A percentile compares a stretch with the other conserved stretches of the same genome.
Conservation (phyloP, 2,888 invertebrate species). For the Meiosimyza decipiens region DNA sequence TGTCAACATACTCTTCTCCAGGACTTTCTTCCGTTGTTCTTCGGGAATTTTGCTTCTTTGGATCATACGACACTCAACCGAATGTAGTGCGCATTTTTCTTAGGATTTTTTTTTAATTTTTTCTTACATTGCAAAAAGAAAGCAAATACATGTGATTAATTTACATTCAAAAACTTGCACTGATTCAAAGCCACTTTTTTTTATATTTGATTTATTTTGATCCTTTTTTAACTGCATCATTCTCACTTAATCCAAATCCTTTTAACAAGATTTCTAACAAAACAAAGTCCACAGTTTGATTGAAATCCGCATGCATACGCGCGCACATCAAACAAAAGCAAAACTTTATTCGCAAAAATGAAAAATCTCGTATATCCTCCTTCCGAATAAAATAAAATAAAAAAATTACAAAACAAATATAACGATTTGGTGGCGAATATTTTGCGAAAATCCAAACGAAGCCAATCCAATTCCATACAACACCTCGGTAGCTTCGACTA, state of each 20-base stretch:
- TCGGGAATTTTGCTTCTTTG: too few species aligned
- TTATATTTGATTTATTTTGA: background rate
- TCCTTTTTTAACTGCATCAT: background rate
- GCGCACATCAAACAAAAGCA: conserved; percentile 10
- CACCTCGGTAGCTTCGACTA: conserved; percentile 47
- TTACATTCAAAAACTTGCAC: background rate
- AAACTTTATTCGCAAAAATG: background rate
- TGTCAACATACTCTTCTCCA: background rate
- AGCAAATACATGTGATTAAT: background rate
- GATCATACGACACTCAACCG: too few species aligned
- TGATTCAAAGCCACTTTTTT: background rate
- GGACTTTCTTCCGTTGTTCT: background rate
- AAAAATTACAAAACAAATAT: background rate
- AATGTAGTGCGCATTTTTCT: too few species aligned
- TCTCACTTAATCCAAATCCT: conserved; percentile 3
- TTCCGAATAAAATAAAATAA: background rate
- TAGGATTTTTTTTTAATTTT: background rate
- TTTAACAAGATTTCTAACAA: conserved; percentile 27
- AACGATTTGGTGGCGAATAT: conserved; percentile 3
- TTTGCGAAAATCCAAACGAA: conserved; percentile 12
- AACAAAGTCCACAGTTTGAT: conserved; percentile 33
- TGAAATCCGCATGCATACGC: conserved; percentile 17
- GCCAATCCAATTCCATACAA: background rate
- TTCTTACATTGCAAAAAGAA: background rate
- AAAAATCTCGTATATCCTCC: too few species aligned